phyloP scores from a whole-genome alignment of 1,140 invertebrate genomes.

The Leptoteleia sp. region DNA sequence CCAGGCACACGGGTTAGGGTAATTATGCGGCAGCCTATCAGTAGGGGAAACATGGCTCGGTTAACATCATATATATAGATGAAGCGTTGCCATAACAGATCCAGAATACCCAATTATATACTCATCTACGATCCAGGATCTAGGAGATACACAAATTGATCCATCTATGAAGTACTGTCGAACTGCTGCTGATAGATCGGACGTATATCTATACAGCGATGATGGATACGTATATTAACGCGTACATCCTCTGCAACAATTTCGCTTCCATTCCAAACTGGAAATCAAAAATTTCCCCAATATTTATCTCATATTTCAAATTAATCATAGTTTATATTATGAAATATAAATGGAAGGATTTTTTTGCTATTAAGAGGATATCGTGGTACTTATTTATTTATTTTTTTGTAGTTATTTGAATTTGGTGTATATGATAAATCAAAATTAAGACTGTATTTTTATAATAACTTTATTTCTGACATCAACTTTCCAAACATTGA shows the following conservation, averaged over 20 bases:
- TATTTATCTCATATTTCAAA: too few species aligned
- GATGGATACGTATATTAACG: slow-evolving; percentile 32
- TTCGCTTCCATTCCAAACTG: too few species aligned
- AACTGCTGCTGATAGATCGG: slow-evolving; percentile 34
- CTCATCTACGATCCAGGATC: slow-evolving; percentile 75
- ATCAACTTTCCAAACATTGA: too few species aligned
- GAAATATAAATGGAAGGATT: too few species aligned
- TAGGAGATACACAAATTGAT: slow-evolving; percentile 77
- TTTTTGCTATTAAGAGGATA: too few species aligned
- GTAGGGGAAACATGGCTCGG: slow-evolving; percentile 70
- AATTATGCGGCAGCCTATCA: slow-evolving; percentile 75
- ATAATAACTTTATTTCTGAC: too few species aligned
- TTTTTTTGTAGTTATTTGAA: too few species aligned
- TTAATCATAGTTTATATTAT: too few species aligned
- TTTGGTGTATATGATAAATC: too few species aligned
- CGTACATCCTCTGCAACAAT: slow-evolving; percentile 17
- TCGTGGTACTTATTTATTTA: too few species aligned
- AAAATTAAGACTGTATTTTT: too few species aligned
- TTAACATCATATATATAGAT: slow-evolving; percentile 76
- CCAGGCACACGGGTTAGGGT: slow-evolving; percentile 67
- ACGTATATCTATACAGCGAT: slow-evolving; percentile 27
- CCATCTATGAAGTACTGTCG: slow-evolving; percentile 69
- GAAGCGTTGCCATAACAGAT: slow-evolving; percentile 69
- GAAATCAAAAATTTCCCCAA: too few species aligned
- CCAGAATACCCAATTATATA: slow-evolving; percentile 76